phyloP scores from a whole-genome alignment of 2,888 invertebrate genomes.

The Folsomia candida region DNA sequence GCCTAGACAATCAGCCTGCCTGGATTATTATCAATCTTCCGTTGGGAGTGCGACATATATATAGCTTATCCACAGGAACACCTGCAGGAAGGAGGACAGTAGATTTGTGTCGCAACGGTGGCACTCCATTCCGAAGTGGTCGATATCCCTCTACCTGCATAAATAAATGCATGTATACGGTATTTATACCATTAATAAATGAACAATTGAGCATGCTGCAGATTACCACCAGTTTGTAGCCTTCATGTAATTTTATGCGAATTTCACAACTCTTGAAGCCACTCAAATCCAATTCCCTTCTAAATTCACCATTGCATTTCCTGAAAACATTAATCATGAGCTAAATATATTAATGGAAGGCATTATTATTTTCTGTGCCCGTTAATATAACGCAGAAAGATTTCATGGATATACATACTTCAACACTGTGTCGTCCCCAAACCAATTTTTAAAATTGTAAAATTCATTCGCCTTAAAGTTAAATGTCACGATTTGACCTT shows the following conservation, averaged over 20 bases:
- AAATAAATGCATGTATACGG: not conserved
- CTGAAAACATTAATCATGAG: too few species aligned
- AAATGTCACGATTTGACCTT: conserved; percentile 33
- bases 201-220: not conserved
- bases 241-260: conserved; percentile 32
- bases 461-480: conserved; percentile 37
- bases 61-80: conserved; percentile 26
- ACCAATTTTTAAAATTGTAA: conserved; percentile 43
- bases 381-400: not conserved
- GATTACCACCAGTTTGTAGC: conserved; percentile 31
- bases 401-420: conserved; percentile 18
- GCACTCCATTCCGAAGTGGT: conserved; percentile 2
- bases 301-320: not conserved
- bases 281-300: conserved; percentile 28
- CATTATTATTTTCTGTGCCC: not conserved
- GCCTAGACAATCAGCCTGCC: too few species aligned
- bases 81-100: conserved; percentile 21
- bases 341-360: too few species aligned
- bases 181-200: too few species aligned
- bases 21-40: conserved; percentile 27
- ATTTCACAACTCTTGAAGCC: conserved; percentile 36
- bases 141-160: conserved; percentile 28
- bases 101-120: conserved; percentile 23
- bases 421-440: conserved; percentile 34
- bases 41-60: conserved; percentile 33